phyloP scores from a whole-genome alignment of 2,113 vertebrate species.

The Pseudolaguvia tuberculata region DNA sequence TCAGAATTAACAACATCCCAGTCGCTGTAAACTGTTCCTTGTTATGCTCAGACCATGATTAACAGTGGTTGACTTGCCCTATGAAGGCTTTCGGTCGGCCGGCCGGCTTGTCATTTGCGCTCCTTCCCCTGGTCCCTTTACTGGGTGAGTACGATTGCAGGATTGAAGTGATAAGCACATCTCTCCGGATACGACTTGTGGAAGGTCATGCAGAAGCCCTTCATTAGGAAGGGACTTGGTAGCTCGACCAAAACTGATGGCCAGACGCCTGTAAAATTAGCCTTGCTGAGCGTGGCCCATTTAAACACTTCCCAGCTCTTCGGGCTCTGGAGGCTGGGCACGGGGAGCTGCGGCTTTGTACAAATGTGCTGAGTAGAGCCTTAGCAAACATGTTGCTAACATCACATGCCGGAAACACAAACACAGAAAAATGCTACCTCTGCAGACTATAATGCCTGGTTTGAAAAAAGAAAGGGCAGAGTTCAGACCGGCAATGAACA shows the following conservation, averaged over 20 bases:
- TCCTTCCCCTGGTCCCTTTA: slow-evolving; percentile 42
- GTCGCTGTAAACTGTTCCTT: slow-evolving; percentile 36
- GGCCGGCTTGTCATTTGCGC: slow-evolving; percentile 52
- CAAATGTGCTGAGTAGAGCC: slow-evolving; percentile 45
- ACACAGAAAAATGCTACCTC: slow-evolving; percentile 20
- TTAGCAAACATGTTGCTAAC: slow-evolving; percentile 21
- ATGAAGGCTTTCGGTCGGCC: slow-evolving; percentile 30
- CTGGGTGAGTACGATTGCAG: not conserved
- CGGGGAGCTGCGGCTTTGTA: slow-evolving; percentile 58
- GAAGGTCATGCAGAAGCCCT: slow-evolving; percentile 41
- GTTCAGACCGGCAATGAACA: not conserved
- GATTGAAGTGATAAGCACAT: slow-evolving; percentile 31
- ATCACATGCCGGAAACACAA: slow-evolving; percentile 29
- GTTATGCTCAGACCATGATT: slow-evolving; percentile 56
- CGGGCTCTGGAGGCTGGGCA: slow-evolving; percentile 61
- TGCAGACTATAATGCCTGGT: slow-evolving; percentile 29
- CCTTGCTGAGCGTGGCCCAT: slow-evolving; percentile 66
- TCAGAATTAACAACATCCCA: slow-evolving; percentile 29
- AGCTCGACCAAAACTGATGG: slow-evolving; percentile 55
- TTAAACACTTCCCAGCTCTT: slow-evolving; percentile 64
- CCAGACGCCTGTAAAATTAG: slow-evolving; percentile 67
- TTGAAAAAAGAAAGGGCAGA: slow-evolving; percentile 12
- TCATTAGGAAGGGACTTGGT: slow-evolving; percentile 47
- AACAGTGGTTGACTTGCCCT: slow-evolving; percentile 52
- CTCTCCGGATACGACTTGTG: slow-evolving; percentile 15